Evolutionary conservation across 30 jellyfish, hydroid and myxozoan genomes (phyloP).

Genomic region (Hydractinia echinata): DNA sequence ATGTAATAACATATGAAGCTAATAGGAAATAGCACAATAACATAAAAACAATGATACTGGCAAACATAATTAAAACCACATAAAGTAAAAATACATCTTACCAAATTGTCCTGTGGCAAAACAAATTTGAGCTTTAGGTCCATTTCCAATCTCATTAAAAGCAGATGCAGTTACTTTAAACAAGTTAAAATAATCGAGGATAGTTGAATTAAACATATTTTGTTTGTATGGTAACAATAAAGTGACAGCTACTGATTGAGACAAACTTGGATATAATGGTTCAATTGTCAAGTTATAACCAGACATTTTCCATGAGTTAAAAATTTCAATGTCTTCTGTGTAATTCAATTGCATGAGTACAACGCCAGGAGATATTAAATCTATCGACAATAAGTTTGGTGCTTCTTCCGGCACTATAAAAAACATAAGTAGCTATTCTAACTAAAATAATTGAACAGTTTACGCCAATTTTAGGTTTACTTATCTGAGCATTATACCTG

Average conservation of each 20-base stretch:
- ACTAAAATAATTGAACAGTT: background rate
- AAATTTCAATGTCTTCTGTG: slow-evolving; percentile 53
- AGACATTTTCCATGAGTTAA: slow-evolving; percentile 54
- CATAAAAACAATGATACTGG: too few species aligned
- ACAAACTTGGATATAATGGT: slow-evolving; percentile 12
- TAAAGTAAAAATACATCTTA: background rate
- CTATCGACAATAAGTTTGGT: slow-evolving; percentile 21
- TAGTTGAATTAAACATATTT: too few species aligned
- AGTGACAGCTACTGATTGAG: too few species aligned
- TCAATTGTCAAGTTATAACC: slow-evolving; percentile 25
- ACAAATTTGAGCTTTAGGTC: slow-evolving; percentile 4
- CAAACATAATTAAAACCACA: too few species aligned
- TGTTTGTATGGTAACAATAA: too few species aligned
- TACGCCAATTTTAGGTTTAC: background rate
- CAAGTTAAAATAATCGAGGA: slow-evolving; percentile 4
- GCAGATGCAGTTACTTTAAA: slow-evolving; percentile 44
- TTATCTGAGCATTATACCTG: background rate
- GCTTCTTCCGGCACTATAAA: slow-evolving; percentile 48
- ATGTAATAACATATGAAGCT: too few species aligned
- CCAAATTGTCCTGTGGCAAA: slow-evolving; percentile 12
- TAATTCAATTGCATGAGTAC: slow-evolving; percentile 17
- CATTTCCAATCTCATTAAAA: slow-evolving; percentile 36
- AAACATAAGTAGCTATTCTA: background rate
- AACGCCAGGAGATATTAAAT: slow-evolving; percentile 6
- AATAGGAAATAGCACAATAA: too few species aligned